Evolutionary conservation across 2,113 vertebrate species (phyloP).

Genomic region (Centropus unirufus): DNA sequence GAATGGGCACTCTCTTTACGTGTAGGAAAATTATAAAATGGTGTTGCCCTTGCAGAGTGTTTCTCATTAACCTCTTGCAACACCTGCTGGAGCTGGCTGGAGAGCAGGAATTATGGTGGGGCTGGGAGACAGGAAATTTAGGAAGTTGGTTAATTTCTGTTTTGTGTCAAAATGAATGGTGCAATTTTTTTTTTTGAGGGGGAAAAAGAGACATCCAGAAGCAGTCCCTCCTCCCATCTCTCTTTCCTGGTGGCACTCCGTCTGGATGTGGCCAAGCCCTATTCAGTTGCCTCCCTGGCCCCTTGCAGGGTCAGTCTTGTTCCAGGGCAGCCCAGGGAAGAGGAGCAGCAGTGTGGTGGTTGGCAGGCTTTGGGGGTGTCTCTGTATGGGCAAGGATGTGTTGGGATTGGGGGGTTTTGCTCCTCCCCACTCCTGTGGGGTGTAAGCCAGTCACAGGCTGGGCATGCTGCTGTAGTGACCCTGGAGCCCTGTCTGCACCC

Average conservation of each 20-base stretch:
- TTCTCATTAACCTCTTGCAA: neutral
- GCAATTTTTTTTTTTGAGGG: neutral
- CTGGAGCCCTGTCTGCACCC: neutral
- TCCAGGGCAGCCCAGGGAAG: neutral
- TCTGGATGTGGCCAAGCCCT: neutral
- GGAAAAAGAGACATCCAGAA: neutral
- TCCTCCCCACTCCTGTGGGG: neutral
- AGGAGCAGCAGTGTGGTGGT: neutral
- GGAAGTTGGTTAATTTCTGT: neutral
- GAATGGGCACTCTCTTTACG: neutral
- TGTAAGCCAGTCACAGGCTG: accelerated
- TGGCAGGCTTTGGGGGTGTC: neutral
- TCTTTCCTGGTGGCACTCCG: neutral
- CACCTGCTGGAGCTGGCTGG: neutral
- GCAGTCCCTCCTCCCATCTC: neutral
- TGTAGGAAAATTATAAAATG: neutral
- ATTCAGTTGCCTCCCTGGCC: neutral
- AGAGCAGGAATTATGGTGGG: neutral
- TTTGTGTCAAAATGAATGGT: neutral
- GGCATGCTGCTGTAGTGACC: neutral
- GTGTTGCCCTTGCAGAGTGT: neutral
- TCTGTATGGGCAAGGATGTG: neutral
- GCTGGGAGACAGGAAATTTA: neutral
- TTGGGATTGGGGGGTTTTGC: neutral
- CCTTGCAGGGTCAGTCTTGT: neutral